Evolutionary conservation across 2,888 invertebrate species (phyloP).

Genomic region (Spilosoma lubricipeda): DNA sequence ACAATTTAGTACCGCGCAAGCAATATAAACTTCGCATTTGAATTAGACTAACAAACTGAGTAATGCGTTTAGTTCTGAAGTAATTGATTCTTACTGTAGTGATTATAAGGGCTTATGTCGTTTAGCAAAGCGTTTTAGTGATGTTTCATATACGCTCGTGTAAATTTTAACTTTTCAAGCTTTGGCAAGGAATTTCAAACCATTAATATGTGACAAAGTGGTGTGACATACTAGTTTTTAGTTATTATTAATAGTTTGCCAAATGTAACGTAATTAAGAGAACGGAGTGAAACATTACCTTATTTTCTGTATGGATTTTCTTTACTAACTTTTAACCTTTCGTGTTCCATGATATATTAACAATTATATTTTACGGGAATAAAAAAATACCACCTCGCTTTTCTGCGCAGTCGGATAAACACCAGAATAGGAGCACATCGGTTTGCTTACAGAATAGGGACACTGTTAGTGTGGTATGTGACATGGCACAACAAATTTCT

Average conservation of each 20-base stretch:
- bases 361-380: no score
- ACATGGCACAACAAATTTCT: no score
- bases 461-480: no score
- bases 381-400: no score
- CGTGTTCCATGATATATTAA: no score
- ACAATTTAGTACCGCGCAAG: background rate
- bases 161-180: conserved; percentile 64
- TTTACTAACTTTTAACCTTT: no score
- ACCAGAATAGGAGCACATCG: no score
- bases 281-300: background rate
- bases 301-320: no score
- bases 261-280: conserved; percentile 1
- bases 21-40: conserved; percentile 48
- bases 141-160: conserved; percentile 32
- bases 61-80: conserved; percentile 48
- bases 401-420: no score
- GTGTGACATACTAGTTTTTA: conserved; percentile 48
- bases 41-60: conserved; percentile 65
- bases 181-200: conserved; percentile 54
- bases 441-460: no score
- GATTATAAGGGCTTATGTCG: conserved; percentile 46
- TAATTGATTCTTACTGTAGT: conserved; percentile 42
- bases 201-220: conserved; percentile 61
- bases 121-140: conserved; percentile 13
- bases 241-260: conserved; percentile 49